Base-by-base conservation (phyloP, 2,797 vertebrate genomes). In the Notoglanidium macrostoma region DNA sequence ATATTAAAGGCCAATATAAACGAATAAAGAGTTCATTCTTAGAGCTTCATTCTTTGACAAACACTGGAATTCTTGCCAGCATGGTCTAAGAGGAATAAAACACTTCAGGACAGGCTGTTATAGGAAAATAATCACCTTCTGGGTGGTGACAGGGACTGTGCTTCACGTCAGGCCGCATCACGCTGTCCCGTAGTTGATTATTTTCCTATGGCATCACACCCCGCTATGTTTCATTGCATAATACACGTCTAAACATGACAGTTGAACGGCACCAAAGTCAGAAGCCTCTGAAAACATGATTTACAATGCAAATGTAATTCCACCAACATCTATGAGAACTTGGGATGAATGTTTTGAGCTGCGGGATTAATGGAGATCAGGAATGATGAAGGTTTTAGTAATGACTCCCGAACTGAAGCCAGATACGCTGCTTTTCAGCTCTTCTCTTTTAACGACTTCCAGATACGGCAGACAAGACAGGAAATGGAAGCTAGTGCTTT, bases 341-440 rank as follows among this genome's bases (percentile, higher is more conserved):
- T 78, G 68, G 89, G 85, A 74, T 67, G 87, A 86, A 87, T 73
- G 87, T 89, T 80, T 92, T 88, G 55, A 79, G 78, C 35, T 79
- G 4, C 5, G 82, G 54, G 67, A 88, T 84, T 90, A 90, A 90
- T 73, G 61, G 76, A 68, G 57, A 85, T 88, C 59, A 86, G 49
- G 84, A 74, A 90, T 80, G 46, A 90, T 86, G 89, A 87, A 54
- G 87, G 59, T 59, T 89, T 46, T 85, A 89, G 78, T 88, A 89
- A 90, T 89, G 51, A 82, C 54, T 83, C 54, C 26, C 83, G 65
- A 88, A 57, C 23, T 10, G 63, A 73, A 86, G 87, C 88, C 88
- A 91, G 57, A 86, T 63, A 83, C 46, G 17, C 86, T n/a, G 80
- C 5, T 84, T 87, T 88, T 82, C 10, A 86, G 32, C 49, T 70